Evolutionary conservation across 2,797 vertebrate genomes (phyloP), one percentile per base, ranked within the genome.

Genomic region (Rhinichthys osculus): DNA sequence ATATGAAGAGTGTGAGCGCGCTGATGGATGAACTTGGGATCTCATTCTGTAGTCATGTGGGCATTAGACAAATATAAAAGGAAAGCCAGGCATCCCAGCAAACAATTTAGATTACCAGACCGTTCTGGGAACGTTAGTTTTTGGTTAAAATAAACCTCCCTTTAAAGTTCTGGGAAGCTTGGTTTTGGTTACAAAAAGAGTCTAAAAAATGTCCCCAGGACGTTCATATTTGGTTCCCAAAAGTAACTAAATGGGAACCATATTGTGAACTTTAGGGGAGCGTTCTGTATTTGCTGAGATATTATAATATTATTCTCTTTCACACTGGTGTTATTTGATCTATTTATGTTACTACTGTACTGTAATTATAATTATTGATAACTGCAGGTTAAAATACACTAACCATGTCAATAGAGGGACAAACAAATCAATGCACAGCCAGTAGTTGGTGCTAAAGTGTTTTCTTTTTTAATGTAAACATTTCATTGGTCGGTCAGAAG

Each of bases 401-500:
- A 47, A 64, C 13, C 13, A 64, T 35, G 8, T 44, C 23, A 33
- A 57, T 38, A 0, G 4, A 33, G 3, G 23, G 19, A 71, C 19
- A 85, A 21, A 79, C n/a, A 85, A 85, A 78, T 47, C 52, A 71
- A 21, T 19, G 42, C 76, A 79, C 52, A 79, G 66, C 5, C 76
- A 72, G 21, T 74, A 66, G 33, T 71, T 77, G 82, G 52, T 83
- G 77, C 83, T 82, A 73, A 74, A 84, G 62, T 88, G 86, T 88
- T 76, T 59, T 85, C 84, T 57, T 40, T 85, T 90, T 88, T 90
- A 88, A 83, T 90, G 85, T 87, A 90, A 88, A 89, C 89, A 83
- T 89, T 83, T 89, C 27, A 83, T 88, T 78, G 82, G 80, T 85
- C 70, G 69, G 76, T 72, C 69, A 87, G 72, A 80, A 74, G 69